Evolutionary conservation across 2,113 vertebrate genomes (phyloP).

Genomic region (Vombatus ursinus): DNA sequence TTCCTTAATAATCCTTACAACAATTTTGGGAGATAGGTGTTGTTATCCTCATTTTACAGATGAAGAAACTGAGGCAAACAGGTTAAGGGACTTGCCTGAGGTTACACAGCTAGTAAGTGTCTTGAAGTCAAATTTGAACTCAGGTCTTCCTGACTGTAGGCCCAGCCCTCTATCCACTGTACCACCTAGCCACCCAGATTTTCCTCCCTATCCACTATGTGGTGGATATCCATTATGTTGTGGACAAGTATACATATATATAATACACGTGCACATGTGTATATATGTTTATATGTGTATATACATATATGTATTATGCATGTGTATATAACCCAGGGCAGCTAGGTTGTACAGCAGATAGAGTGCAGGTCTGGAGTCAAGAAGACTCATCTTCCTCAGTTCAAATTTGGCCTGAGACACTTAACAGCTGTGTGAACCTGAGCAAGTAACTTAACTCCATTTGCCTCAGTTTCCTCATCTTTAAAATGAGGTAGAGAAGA

Average conservation of each 20-base stretch:
- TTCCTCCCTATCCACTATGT: not conserved
- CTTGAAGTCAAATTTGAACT: not conserved
- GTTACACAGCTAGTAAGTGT: not conserved
- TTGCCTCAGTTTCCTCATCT: not conserved
- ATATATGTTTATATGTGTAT: no score
- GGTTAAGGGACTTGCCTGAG: not conserved
- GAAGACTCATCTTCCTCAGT: not conserved
- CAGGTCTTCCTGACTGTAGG: no score
- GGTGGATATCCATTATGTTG: no score
- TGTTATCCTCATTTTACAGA: not conserved
- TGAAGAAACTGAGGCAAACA: not conserved
- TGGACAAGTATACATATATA: no score
- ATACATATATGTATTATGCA: no score
- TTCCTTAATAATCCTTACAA: not conserved
- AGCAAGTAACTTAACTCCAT: not conserved
- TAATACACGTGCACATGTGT: no score
- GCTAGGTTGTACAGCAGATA: not conserved
- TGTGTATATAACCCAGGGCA: not conserved
- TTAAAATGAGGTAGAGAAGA: not conserved
- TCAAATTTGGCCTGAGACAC: not conserved
- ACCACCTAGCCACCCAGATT: not conserved
- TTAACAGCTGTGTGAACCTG: not conserved
- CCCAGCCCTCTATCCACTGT: not conserved
- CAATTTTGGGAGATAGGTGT: not conserved
- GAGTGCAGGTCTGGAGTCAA: not conserved